phyloP scores from a whole-genome alignment of 23 tunicate genomes.

The Diplosoma virens region DNA sequence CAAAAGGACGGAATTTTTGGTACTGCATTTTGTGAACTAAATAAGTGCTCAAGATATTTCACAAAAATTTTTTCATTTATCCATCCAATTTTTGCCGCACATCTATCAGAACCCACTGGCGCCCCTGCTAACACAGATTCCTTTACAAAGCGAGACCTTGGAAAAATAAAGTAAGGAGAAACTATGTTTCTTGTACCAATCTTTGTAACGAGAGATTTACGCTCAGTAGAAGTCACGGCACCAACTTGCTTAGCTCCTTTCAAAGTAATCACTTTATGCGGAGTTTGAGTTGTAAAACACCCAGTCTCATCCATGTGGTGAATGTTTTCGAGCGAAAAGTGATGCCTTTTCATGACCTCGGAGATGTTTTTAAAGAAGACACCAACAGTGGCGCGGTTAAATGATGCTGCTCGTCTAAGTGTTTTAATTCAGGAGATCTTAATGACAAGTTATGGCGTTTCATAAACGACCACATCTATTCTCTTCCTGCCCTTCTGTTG shows the following conservation, averaged over 20 bases:
- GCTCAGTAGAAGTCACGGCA: constrained; percentile 24
- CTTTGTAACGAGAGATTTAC: constrained; percentile 17
- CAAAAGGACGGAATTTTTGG: no score
- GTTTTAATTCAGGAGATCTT: constrained; percentile 4
- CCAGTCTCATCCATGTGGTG: constrained; percentile 24
- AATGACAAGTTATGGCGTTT: constrained; percentile 3
- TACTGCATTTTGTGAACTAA: background rate
- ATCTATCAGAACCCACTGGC: constrained; percentile 15
- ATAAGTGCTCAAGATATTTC: background rate
- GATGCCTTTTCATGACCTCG: background rate
- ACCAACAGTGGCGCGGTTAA: constrained; percentile 4
- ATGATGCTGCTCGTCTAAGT: constrained; percentile 3
- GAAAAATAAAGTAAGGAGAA: constrained; percentile 31
- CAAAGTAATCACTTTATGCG: background rate
- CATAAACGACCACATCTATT: background rate
- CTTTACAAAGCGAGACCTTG: constrained; percentile 12
- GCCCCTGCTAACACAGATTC: constrained; percentile 19
- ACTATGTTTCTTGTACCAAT: constrained; percentile 29
- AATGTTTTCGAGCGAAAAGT: constrained; percentile 4
- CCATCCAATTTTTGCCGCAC: constrained; percentile 21
- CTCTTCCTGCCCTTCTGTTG: constrained; percentile 15
- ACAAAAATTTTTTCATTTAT: constrained; percentile 20
- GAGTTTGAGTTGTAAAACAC: no score
- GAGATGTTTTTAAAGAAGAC: background rate
- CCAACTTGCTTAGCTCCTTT: constrained; percentile 34